Percentiles rank a stretch among this genome's conserved stretches.
Evolutionary conservation across 2,797 vertebrate species (phyloP).

Genomic region (Anguilla obscura): DNA sequence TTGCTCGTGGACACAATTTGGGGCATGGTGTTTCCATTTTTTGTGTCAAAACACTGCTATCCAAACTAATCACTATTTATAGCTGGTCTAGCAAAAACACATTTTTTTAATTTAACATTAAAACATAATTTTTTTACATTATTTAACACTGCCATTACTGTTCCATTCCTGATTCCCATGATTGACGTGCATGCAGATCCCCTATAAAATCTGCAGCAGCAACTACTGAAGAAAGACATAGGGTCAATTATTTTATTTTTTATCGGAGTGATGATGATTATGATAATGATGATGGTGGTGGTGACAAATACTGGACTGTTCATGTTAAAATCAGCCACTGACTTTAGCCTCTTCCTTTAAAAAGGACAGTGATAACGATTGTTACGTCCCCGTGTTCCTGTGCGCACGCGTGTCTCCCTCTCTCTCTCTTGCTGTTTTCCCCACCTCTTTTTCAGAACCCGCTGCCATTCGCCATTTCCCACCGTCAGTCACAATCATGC

Average conservation of each 20-base stretch:
- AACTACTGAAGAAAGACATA: not conserved
- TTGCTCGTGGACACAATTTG: constrained; percentile 2
- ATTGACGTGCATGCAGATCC: not conserved
- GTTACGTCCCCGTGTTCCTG: no score
- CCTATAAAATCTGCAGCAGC: not conserved
- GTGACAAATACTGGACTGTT: no score
- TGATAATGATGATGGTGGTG: not conserved
- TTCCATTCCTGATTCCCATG: not conserved
- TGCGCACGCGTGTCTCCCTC: no score
- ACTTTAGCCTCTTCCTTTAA: no score
- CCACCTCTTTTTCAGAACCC: no score
- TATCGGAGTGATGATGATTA: not conserved
- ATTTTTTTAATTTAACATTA: not conserved
- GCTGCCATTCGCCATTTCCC: no score
- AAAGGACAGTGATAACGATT: no score
- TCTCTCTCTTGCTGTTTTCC: no score
- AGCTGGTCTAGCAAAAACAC: not conserved
- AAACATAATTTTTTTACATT: not conserved
- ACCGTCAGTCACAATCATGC: no score
- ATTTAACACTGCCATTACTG: not conserved
- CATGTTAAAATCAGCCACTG: no score
- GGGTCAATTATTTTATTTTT: not conserved
- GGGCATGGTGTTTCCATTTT: not conserved
- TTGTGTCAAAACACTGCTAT: not conserved
- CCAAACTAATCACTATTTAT: constrained; percentile 26